Evolutionary conservation across 2,797 vertebrate species (phyloP), one percentile per base, ranked within the genome.

Genomic region (Falco novaeseelandiae): DNA sequence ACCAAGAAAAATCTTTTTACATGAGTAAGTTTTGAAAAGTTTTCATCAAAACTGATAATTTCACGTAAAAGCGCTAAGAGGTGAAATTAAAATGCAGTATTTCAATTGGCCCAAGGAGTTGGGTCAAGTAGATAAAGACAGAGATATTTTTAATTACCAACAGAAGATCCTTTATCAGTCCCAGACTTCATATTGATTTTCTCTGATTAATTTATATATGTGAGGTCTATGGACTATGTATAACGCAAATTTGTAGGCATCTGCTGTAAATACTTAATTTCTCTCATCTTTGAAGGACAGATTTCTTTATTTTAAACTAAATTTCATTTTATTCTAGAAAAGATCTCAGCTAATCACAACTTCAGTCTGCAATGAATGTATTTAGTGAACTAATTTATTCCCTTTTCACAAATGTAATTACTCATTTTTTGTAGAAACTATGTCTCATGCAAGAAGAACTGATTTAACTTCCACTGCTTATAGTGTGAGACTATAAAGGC

Each of bases 401-500:
- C 59, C 85, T 67, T 95, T 83, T 92, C 58, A 88, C 49, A 93
- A 91, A 92, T 89, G 42, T 87, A 96, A 83, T 95, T 90, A 92
- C 82, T 96, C 55, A 52, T 93, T 89, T 93, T 97, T 96, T 92
- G 87, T 79, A 94, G 87, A 94, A 97, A 95, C 92, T 52, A 29
- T 80, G 93, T 89, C 94, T 97, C 84, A 87, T 94, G 87, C 67
- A 97, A 89, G 97, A 97, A 95, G 93, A 96, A 70, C 70, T 93
- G 79, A 96, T 98, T 96, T 93, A 95, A 93, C 73, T 98, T 97
- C 93, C 95, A 94, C 72, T 97, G 93, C 96, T 88, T 89, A 83
- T 82, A 27, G 25, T 32, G 7, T 66, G 78, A 96, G 89, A 95
- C 95, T 95, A 78, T 96, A 97, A 97, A 97, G 78, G 94, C 3